A percentile compares a stretch with the other conserved stretches of the same genome.
These are phyloP conservation scores for Eurytoma californica DNA, from an alignment of 2,888 invertebrate genomes.

Conservation along the genomic window DNA sequence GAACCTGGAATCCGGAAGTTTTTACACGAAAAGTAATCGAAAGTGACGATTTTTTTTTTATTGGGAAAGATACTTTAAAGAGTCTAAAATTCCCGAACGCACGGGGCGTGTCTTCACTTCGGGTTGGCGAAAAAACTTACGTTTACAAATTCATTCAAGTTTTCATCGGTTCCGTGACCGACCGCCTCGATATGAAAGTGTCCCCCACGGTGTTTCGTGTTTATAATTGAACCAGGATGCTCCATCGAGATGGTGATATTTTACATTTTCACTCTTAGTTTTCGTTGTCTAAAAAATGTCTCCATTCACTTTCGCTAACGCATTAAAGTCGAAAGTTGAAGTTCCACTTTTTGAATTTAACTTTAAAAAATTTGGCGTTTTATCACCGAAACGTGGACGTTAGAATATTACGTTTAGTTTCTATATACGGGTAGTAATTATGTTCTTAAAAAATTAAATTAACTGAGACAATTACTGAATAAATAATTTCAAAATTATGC, in stretches of 20 bases:
- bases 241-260: conserved; percentile 28
- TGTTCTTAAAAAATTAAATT: too few relatives aligned
- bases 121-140: background rate
- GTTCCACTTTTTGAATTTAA: conserved; percentile 39
- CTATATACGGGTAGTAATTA: too few relatives aligned
- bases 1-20: too few relatives aligned
- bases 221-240: conserved; percentile 40
- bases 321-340: conserved; percentile 50
- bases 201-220: conserved; percentile 24
- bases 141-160: conserved; percentile 7
- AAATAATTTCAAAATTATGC: too few relatives aligned
- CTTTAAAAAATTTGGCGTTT: conserved; percentile 22
- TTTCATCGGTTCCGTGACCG: background rate
- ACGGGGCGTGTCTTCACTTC: background rate
- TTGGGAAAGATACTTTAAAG: background rate
- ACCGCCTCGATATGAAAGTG: conserved; percentile 9
- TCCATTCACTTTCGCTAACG: conserved; percentile 53
- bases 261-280: conserved; percentile 49
- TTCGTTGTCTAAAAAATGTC: conserved; percentile 42
- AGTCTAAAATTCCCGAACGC: background rate
- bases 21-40: background rate
- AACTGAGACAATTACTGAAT: too few relatives aligned
- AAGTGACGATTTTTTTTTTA: background rate
- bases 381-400: background rate
- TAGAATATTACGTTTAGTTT: too few relatives aligned